Conservation (phyloP, 2,113 vertebrate species). For the Danionella cerebrum region DNA sequence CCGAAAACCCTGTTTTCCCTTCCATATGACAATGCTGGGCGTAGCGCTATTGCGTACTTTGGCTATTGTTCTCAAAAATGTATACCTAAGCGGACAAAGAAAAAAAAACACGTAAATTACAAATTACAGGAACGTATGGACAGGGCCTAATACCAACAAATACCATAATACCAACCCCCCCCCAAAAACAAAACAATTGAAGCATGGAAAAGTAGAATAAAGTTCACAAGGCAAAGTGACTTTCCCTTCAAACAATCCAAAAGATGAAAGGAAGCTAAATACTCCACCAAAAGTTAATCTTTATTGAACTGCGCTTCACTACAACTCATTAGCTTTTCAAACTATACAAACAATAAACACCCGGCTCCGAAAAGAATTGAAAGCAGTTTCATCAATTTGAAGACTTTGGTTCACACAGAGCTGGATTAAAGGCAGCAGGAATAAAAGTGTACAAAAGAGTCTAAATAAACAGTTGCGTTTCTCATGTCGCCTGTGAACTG, state of each 20-base stretch:
- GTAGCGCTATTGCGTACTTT: too few relatives aligned
- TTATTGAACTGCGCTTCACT: not conserved
- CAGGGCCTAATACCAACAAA: too few relatives aligned
- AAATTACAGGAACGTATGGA: too few relatives aligned
- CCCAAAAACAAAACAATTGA: not conserved
- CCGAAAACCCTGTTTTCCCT: too few relatives aligned
- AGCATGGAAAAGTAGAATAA: not conserved
- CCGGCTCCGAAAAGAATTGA: not conserved
- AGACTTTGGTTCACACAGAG: conserved; percentile 23
- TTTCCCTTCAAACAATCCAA: not conserved
- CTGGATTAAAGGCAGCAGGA: conserved; percentile 49
- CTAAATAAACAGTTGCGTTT: conserved; percentile 58
- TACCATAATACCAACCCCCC: too few relatives aligned
- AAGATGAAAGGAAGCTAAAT: conserved; percentile 1
- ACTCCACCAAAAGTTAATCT: not conserved
- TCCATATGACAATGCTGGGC: too few relatives aligned
- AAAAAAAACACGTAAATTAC: too few relatives aligned
- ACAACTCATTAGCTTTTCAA: conserved; percentile 1
- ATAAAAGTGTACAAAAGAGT: conserved; percentile 56
- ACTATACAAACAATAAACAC: not conserved
- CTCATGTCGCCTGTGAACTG: conserved; percentile 57
- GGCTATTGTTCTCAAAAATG: too few relatives aligned
- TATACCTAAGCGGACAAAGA: too few relatives aligned
- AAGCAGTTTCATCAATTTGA: conserved; percentile 29
- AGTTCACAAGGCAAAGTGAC: not conserved